These are phyloP conservation scores for Geotrupes spiniger DNA, from an alignment of 2,888 invertebrate species.

Conservation along the genomic window DNA sequence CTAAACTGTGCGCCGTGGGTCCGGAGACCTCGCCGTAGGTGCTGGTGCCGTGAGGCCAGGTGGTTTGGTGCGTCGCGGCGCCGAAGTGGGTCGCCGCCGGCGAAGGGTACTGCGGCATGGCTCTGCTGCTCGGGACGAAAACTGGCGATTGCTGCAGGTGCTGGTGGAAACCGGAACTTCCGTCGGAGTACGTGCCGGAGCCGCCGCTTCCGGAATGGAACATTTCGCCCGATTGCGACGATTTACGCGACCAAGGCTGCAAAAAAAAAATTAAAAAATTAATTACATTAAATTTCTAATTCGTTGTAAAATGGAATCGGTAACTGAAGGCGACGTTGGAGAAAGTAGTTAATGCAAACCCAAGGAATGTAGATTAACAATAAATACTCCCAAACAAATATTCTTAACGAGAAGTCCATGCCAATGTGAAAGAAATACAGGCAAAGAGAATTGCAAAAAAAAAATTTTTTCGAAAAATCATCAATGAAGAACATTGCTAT, in stretches of 20 bases:
- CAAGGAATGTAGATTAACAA: too few species aligned
- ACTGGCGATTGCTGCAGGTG: constrained; percentile 59
- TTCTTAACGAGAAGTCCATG: too few species aligned
- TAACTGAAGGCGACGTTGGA: too few species aligned
- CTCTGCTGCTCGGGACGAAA: constrained; percentile 65
- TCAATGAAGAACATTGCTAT: too few species aligned
- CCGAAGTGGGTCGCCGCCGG: constrained; percentile 43
- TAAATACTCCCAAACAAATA: too few species aligned
- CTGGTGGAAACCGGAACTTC: constrained; percentile 46
- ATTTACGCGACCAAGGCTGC: neutral
- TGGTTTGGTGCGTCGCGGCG: constrained; percentile 37
- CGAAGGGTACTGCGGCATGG: constrained; percentile 55
- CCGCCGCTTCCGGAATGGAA: constrained; percentile 46
- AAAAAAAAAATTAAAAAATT: too few species aligned
- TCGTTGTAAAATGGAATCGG: too few species aligned
- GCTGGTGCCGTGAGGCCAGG: constrained; percentile 43
- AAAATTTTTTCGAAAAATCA: too few species aligned
- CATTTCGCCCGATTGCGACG: constrained; percentile 38
- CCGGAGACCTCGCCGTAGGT: constrained; percentile 48
- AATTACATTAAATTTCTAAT: neutral
- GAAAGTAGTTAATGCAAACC: too few species aligned
- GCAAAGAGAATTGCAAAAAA: too few species aligned
- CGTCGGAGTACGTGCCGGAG: constrained; percentile 44
- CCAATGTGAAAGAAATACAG: too few species aligned
- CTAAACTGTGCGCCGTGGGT: constrained; percentile 49